Base-by-base conservation (phyloP, 2,888 invertebrate species). In the Tillus elongatus region DNA sequence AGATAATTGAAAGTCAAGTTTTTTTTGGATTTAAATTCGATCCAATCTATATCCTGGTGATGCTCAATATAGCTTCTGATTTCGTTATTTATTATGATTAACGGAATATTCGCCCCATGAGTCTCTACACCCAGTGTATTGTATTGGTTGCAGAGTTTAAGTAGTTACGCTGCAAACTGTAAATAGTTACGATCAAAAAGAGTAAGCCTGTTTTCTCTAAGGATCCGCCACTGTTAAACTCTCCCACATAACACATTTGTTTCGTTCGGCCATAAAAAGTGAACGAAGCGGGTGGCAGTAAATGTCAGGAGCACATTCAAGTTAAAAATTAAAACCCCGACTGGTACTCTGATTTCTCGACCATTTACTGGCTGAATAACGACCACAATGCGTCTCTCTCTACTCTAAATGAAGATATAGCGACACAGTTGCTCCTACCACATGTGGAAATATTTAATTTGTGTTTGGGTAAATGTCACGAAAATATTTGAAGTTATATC, bases 271-370 rank as follows among this genome's bases (percentile, higher is more conserved):
- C 50, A 53, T 58, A 58, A 58, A 59, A 58, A 58, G 47, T 49
- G 54, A 56, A 53, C 54, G 54, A 45, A 54, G 49, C 55, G 54
- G 53, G 52, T 51, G 57, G 58, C 54, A 54, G 63, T 61, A 61
- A 63, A 61, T 56, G 61, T 61, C 63, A 58, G 56, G 51, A 58
- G 52, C 63, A 63, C 60, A 57, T 60, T 58, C 58, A 51, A 57
- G 60, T 61, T 61, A 61, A 63, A 63, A 61, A 61, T 63, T 63
- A 63, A 63, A 63, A 59, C 60, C 60, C 56, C 49, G 46, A 47
- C 57, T 51, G 53, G 56, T 52, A 54, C 57, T 58, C 57, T 61
- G 62, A 62, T 62, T 62, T 60, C 61, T 60, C 61, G 60, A 53
- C 60, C 60, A 61, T 61, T 62, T 61, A 51, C 58, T 49, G 57